Conservation (phyloP, 2,888 invertebrate genomes). For the Lithosia quadra region DNA sequence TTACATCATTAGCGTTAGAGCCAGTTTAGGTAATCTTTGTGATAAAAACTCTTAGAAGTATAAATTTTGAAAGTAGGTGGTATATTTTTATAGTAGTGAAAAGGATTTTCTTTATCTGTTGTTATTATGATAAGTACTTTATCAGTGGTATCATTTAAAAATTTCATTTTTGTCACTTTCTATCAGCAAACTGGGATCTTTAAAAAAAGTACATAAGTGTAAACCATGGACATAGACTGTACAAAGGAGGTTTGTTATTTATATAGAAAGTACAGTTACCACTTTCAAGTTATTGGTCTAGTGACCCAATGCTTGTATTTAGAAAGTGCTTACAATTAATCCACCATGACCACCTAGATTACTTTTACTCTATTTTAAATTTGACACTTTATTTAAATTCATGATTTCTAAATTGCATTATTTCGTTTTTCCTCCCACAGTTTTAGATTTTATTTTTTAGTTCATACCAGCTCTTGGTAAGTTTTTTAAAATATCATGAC, state of each 20-base stretch:
- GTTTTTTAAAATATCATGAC: neutral
- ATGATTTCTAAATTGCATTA: slow-evolving; percentile 38
- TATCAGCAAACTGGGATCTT: neutral
- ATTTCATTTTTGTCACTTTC: neutral
- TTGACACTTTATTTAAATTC: slow-evolving; percentile 34
- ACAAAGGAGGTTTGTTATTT: slow-evolving; percentile 41
- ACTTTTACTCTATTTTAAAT: slow-evolving; percentile 20
- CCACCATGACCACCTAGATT: slow-evolving; percentile 42
- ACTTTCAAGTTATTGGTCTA: slow-evolving; percentile 50
- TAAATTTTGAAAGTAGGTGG: neutral
- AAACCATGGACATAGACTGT: neutral
- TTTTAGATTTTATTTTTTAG: slow-evolving; percentile 33
- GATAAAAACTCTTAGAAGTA: neutral
- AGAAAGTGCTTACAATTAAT: slow-evolving; percentile 52
- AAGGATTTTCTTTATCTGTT: neutral
- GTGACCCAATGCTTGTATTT: slow-evolving; percentile 52
- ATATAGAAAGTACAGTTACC: slow-evolving; percentile 39
- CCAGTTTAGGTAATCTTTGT: neutral
- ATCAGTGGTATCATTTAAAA: neutral
- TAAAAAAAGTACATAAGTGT: neutral
- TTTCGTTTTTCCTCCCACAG: slow-evolving; percentile 37
- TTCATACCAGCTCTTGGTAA: slow-evolving; percentile 27
- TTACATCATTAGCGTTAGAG: neutral
- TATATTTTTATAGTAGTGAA: neutral
- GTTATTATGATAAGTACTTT: neutral